These are phyloP conservation scores for Sander vitreus DNA, from an alignment of 2,113 vertebrate species.

Conservation along the genomic window DNA sequence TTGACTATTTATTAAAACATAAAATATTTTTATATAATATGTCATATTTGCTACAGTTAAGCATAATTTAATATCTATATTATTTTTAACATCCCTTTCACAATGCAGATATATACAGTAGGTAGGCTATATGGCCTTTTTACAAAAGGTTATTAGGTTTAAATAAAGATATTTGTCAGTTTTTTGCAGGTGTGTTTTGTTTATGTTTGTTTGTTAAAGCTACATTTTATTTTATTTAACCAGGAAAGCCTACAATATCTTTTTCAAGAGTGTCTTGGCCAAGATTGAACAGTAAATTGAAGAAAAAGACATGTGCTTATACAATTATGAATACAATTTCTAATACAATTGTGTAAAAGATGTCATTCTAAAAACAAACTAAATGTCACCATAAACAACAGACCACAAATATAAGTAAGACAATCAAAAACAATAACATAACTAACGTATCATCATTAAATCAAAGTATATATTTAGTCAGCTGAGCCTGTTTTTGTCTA, in stretches of 20 bases:
- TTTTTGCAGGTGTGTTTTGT: background rate
- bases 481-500: slow-evolving; percentile 18
- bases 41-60: background rate
- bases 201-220: background rate
- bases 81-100: background rate
- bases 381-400: background rate
- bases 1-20: background rate
- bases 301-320: background rate
- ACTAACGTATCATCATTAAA: background rate
- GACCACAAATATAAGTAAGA: background rate
- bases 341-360: background rate
- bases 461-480: slow-evolving; percentile 10
- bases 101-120: background rate
- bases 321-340: background rate
- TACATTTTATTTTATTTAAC: background rate
- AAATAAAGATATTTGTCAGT: background rate
- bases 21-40: background rate
- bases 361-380: background rate
- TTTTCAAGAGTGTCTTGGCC: background rate
- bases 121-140: background rate
- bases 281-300: background rate
- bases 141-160: background rate
- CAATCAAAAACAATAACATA: background rate
- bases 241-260: background rate
- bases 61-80: background rate